A percentile compares a stretch with the other conserved stretches of the same genome.
Evolutionary conservation across 1,140 invertebrate genomes (phyloP).

Genomic region (Pachyrhynchus sulphureomaculatus): DNA sequence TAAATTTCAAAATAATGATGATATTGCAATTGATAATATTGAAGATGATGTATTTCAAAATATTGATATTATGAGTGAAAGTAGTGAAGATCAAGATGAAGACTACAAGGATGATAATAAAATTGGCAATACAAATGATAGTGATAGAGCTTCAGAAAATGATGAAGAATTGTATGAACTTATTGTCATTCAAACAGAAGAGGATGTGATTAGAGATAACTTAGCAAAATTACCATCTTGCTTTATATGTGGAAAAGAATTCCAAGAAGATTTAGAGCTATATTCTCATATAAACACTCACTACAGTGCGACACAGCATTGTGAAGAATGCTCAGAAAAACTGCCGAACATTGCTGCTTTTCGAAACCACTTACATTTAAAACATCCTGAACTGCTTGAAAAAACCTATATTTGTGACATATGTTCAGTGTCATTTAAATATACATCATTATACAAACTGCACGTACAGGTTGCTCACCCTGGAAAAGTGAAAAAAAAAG

Average conservation of each 20-base stretch:
- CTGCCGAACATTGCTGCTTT: constrained; percentile 16
- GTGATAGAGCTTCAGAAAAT: constrained; percentile 1
- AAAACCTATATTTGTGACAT: constrained; percentile 15
- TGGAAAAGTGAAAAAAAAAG: not conserved
- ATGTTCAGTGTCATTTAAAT: constrained; percentile 14
- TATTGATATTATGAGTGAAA: too few relatives aligned
- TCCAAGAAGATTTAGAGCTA: constrained; percentile 6
- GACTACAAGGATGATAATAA: not conserved
- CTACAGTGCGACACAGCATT: constrained; percentile 19
- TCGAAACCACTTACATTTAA: constrained; percentile 9
- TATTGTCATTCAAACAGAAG: constrained; percentile 15
- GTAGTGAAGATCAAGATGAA: too few relatives aligned
- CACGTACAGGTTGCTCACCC: constrained; percentile 13
- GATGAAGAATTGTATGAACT: constrained; percentile 14
- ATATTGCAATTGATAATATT: too few relatives aligned
- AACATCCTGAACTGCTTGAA: constrained; percentile 9
- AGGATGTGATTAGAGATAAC: not conserved
- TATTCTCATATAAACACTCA: constrained; percentile 20
- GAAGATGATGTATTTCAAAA: too few relatives aligned
- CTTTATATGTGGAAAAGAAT: constrained; percentile 18
- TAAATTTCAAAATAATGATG: too few relatives aligned
- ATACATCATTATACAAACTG: constrained; percentile 18
- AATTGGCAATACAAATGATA: not conserved
- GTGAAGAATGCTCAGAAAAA: constrained; percentile 6
- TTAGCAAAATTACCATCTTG: not conserved